These are phyloP conservation scores for Clarias laeviceps DNA, from an alignment of 2,797 vertebrate species.

Conservation along the genomic window DNA sequence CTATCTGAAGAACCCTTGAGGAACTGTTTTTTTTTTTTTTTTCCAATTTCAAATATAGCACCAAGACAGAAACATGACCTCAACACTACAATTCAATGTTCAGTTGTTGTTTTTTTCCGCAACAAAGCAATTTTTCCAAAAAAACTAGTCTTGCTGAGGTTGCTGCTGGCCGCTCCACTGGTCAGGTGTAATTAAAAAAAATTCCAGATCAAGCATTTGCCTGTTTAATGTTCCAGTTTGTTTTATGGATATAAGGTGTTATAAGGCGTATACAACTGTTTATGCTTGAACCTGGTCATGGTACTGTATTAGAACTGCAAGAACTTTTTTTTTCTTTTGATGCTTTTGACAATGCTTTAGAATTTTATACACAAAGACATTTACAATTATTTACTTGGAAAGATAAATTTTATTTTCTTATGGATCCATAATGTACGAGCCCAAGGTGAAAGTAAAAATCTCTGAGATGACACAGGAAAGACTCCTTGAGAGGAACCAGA, in stretches of 20 bases:
- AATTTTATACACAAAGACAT: background rate
- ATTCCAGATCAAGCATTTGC: constrained; percentile 5
- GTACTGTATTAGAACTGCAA: background rate
- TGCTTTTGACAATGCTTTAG: background rate
- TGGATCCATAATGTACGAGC: background rate
- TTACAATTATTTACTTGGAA: background rate
- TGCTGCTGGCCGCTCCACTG: constrained; percentile 1
- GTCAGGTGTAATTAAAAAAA: constrained; percentile 16
- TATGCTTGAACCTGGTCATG: background rate
- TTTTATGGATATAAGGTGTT: background rate
- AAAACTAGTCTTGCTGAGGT: constrained; percentile 22
- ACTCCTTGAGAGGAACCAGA: background rate
- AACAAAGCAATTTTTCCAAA: constrained; percentile 23
- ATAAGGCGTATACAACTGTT: background rate
- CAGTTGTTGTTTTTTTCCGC: background rate
- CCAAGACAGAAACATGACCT: background rate
- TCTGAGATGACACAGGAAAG: background rate
- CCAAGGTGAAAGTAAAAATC: background rate
- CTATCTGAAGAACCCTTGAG: constrained; percentile 1
- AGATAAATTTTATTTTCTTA: background rate
- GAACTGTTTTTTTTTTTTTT: background rate
- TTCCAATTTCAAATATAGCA: background rate
- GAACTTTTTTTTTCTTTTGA: background rate
- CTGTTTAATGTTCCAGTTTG: constrained; percentile 13
- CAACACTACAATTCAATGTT: background rate